Evolutionary conservation across 1,140 invertebrate genomes (phyloP).

Genomic region (Danaus melanippus): DNA sequence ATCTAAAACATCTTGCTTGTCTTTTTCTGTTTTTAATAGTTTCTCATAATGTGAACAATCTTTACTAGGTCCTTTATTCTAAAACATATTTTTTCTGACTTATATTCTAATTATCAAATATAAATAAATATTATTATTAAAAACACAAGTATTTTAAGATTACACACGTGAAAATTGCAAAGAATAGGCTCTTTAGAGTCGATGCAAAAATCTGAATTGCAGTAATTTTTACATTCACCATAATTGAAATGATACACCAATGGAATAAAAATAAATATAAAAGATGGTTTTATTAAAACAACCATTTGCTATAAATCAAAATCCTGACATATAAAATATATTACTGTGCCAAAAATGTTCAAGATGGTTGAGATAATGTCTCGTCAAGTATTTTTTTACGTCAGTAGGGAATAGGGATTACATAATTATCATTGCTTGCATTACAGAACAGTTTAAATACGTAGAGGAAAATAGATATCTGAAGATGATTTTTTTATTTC

Average conservation of each 20-base stretch:
- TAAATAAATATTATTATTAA: slow-evolving; percentile 8
- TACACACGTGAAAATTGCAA: slow-evolving; percentile 32
- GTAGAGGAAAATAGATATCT: too few relatives aligned
- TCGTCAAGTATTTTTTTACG: too few relatives aligned
- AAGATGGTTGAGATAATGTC: too few relatives aligned
- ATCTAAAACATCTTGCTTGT: slow-evolving; percentile 41
- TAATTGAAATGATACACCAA: slow-evolving; percentile 1
- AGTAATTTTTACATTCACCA: slow-evolving; percentile 21
- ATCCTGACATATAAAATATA: too few relatives aligned
- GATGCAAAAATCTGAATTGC: slow-evolving; percentile 24
- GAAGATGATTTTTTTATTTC: too few relatives aligned
- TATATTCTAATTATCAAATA: background rate
- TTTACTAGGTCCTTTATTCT: slow-evolving; percentile 27
- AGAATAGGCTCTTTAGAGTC: slow-evolving; percentile 25
- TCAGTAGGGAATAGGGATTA: too few relatives aligned
- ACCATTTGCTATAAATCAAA: background rate
- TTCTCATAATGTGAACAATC: slow-evolving; percentile 41
- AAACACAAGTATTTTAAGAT: background rate
- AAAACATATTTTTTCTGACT: slow-evolving; percentile 4
- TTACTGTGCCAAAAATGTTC: too few relatives aligned
- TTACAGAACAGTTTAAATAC: too few relatives aligned
- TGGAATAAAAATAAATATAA: background rate
- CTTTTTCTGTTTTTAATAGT: slow-evolving; percentile 31
- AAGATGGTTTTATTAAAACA: background rate
- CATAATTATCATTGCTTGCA: too few relatives aligned